These are phyloP conservation scores for Heteromyza rotundicornis DNA, from an alignment of 2,888 invertebrate genomes.

Conservation along the genomic window DNA sequence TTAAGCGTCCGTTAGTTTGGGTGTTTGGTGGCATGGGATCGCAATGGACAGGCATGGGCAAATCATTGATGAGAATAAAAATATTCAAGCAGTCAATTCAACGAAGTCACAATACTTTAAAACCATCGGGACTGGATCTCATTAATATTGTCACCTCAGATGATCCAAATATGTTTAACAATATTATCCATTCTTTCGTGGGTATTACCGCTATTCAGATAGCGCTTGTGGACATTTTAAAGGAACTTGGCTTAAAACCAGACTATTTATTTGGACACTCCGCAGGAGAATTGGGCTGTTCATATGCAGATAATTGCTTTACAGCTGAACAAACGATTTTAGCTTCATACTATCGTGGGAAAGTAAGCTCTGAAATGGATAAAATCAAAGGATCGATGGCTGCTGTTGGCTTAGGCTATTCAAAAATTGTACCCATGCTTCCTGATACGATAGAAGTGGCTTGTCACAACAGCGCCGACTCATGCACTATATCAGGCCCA, in stretches of 20 bases:
- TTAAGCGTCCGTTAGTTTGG: slow-evolving; percentile 79
- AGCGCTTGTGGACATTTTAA: slow-evolving; percentile 69
- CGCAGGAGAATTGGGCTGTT: slow-evolving; percentile 91
- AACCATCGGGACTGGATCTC: slow-evolving; percentile 69
- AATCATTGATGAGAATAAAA: slow-evolving; percentile 74
- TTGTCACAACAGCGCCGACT: slow-evolving; percentile 84
- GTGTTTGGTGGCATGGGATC: slow-evolving; percentile 91
- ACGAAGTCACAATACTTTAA: slow-evolving; percentile 66
- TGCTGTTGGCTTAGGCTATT: slow-evolving; percentile 75
- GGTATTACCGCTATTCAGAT: slow-evolving; percentile 74
- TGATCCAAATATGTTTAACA: slow-evolving; percentile 68
- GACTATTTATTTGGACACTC: slow-evolving; percentile 86
- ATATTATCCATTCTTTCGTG: slow-evolving; percentile 73
- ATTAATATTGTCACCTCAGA: slow-evolving; percentile 69
- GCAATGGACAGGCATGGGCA: slow-evolving; percentile 86
- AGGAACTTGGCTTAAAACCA: slow-evolving; percentile 67
- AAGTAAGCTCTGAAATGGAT: slow-evolving; percentile 73
- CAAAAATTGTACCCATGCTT: slow-evolving; percentile 66
- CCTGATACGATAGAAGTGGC: slow-evolving; percentile 81
- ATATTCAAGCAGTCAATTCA: slow-evolving; percentile 74
- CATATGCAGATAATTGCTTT: slow-evolving; percentile 90
- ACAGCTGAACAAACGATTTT: slow-evolving; percentile 85
- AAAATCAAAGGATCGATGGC: slow-evolving; percentile 84
- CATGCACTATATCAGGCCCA: slow-evolving; percentile 88
- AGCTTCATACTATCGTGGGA: slow-evolving; percentile 82